Conservation (phyloP, 2,797 vertebrate genomes). For the Nyctalus aviator region DNA sequence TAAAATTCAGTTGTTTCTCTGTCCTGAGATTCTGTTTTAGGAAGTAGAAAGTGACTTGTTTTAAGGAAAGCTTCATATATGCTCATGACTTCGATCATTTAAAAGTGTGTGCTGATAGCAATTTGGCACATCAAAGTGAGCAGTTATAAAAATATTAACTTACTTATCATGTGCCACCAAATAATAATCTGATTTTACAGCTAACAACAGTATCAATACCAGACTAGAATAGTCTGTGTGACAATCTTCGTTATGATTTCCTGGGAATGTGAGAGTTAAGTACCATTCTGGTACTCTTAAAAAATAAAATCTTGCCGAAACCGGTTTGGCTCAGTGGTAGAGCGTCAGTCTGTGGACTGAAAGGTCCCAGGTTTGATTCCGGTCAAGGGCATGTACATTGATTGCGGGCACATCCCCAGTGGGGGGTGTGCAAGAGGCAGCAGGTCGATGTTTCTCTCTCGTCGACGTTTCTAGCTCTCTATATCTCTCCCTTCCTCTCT, state of each 20-base stretch:
- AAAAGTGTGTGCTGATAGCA: background rate
- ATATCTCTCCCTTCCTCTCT: no score
- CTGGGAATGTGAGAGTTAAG: background rate
- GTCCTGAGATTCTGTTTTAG: background rate
- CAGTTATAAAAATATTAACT: constrained; percentile 8
- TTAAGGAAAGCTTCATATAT: background rate
- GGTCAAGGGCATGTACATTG: no score
- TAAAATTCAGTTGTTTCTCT: background rate
- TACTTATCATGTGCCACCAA: constrained; percentile 16
- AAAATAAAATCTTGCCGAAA: background rate
- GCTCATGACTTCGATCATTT: background rate
- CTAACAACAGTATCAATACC: background rate
- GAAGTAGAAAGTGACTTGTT: background rate
- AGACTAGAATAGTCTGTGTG: background rate
- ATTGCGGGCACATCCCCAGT: no score
- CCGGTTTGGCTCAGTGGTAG: no score
- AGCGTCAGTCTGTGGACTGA: no score
- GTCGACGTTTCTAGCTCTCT: no score
- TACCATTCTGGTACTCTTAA: background rate
- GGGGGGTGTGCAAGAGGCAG: no score
- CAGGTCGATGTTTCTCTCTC: no score
- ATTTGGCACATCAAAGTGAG: background rate
- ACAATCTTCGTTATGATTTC: background rate
- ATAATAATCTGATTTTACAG: constrained; percentile 39
- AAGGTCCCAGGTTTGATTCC: no score